A percentile compares a stretch with the other conserved stretches of the same genome.
Evolutionary conservation across 2,888 invertebrate species (phyloP).

Genomic region (Drosophila infuscata): DNA sequence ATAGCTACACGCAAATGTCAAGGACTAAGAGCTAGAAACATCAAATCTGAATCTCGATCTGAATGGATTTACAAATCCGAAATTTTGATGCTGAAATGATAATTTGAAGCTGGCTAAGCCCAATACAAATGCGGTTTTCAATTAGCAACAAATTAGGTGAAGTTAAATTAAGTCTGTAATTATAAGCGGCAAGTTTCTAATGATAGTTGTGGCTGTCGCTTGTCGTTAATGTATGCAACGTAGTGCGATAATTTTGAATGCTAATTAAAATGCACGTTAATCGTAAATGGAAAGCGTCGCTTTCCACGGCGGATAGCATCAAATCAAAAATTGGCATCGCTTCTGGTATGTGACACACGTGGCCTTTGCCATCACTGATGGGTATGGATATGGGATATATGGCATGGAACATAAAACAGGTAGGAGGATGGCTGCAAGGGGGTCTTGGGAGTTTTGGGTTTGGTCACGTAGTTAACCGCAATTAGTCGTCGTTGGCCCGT

Average conservation of each 20-base stretch:
- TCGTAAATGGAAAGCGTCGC: constrained; percentile 60
- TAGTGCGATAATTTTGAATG: constrained; percentile 45
- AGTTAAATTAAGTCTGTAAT: constrained; percentile 10
- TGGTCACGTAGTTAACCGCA: constrained; percentile 75
- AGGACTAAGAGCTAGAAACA: no score
- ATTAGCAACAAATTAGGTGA: neutral
- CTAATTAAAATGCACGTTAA: constrained; percentile 75
- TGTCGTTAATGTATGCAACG: constrained; percentile 40
- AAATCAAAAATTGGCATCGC: constrained; percentile 48
- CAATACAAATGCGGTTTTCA: neutral
- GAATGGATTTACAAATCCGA: neutral
- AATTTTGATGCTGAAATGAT: neutral
- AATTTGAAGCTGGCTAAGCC: neutral
- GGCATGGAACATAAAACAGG: neutral
- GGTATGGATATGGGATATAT: neutral
- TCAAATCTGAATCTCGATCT: neutral
- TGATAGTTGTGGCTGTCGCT: constrained; percentile 16
- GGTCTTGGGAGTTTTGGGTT: constrained; percentile 28
- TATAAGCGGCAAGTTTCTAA: constrained; percentile 21
- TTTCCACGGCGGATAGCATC: constrained; percentile 31
- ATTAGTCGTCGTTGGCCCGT: constrained; percentile 74
- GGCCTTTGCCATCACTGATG: constrained; percentile 16
- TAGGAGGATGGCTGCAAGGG: neutral
- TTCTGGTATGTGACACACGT: constrained; percentile 35
- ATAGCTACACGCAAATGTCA: neutral